Evolutionary conservation across 2,797 vertebrate genomes (phyloP), one percentile per base, ranked within the genome.

Genomic region (Pelodytes ibericus): DNA sequence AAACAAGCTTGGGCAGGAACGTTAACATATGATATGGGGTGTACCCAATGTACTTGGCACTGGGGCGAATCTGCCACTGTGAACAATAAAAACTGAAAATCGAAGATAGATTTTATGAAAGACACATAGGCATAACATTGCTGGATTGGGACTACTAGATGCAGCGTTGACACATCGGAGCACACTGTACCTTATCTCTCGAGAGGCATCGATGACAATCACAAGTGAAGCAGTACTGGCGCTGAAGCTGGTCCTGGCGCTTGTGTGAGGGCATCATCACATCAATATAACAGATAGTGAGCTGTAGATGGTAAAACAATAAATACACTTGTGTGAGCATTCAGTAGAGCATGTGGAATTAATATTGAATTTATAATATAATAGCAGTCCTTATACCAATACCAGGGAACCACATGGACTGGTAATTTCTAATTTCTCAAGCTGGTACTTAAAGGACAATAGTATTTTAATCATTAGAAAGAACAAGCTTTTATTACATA

Each of bases 271-370:
- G 90, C 83, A 88, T 84, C 82, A 94, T 80, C 22, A 90, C 83
- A 74, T 95, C 94, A 75, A 92, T 86, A 49, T 95, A 95, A 85
- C 94, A 94, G 88, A 95, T 91, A 68, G 92, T 94, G 77, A 95
- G 90, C 94, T 95, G 81, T 0, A 16, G 22, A 64, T 71, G 79
- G 68, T 0, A 79, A 80, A 77, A 58, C 3, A 78, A 16, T 15
- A n/a, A 49, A n/a, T 13, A 49, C 13, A 3, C 18, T 5, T 36
- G 33, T 36, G 33, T 36, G 5, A 36, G 33, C 33, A 36, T 36
- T 5, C 33, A 5, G 5, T 36, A 36, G 13, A 36, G n/a, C n/a
- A 36, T 36, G 33, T 36, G 33, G 33, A 36, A 36, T 36, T 36
- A n/a, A n/a, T n/a, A n/a, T n/a, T n/a, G n/a, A n/a, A n/a, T n/a